Evolutionary conservation across 2,113 vertebrate species (phyloP).

Genomic region (Smithornis capensis): DNA sequence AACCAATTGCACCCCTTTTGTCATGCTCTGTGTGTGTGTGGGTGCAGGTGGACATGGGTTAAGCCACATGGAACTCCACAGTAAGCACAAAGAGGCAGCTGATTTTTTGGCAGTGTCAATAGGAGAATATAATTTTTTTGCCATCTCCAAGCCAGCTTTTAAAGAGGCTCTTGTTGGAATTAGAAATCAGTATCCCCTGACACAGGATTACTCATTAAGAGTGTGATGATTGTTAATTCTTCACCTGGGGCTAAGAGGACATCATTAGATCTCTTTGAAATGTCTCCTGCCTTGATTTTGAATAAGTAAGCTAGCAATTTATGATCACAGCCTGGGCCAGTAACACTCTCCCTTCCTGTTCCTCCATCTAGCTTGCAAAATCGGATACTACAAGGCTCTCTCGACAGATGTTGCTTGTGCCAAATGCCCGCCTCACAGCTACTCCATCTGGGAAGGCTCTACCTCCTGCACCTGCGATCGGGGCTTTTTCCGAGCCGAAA

Average conservation of each 20-base stretch:
- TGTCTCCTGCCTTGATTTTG: constrained; percentile 12
- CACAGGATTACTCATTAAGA: neutral
- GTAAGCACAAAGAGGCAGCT: constrained; percentile 27
- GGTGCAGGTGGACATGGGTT: constrained; percentile 54
- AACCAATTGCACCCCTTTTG: constrained; percentile 26
- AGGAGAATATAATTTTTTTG: neutral
- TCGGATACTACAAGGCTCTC: constrained; percentile 93
- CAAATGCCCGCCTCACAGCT: constrained; percentile 95
- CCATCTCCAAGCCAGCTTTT: constrained; percentile 23
- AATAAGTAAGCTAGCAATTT: constrained; percentile 22
- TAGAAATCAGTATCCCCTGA: constrained; percentile 28
- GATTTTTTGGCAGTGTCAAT: constrained; percentile 41
- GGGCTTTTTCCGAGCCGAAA: constrained; percentile 91
- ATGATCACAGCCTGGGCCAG: neutral
- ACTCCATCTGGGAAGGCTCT: constrained; percentile 91
- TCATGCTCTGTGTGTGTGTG: neutral
- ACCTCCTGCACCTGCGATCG: constrained; percentile 93
- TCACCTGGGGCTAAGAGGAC: constrained; percentile 38
- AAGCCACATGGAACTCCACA: neutral
- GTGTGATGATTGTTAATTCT: constrained; percentile 26
- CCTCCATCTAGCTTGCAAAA: constrained; percentile 86
- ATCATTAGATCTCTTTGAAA: constrained; percentile 51
- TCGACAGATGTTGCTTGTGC: constrained; percentile 87
- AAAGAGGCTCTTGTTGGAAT: constrained; percentile 39
- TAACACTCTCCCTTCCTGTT: constrained; percentile 35